A percentile compares a stretch with the other conserved stretches of the same genome.
phyloP scores from a whole-genome alignment of 2,888 invertebrate species.

The Sphecodes monilicornis region DNA sequence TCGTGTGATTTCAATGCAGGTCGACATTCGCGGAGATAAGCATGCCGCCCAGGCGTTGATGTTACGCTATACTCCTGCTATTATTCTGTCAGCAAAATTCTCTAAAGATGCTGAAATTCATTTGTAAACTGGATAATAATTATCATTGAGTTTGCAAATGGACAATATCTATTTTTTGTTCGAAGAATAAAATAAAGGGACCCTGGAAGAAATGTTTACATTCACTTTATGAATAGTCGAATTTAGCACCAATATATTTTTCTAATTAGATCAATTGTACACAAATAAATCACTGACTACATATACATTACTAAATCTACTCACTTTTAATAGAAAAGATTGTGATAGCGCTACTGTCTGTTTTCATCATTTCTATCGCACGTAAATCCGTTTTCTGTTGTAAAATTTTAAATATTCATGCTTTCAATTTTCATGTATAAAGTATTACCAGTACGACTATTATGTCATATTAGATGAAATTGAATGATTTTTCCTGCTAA shows the following conservation, averaged over 20 bases:
- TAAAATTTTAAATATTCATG: not conserved
- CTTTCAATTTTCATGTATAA: not conserved
- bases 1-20: constrained; percentile 80
- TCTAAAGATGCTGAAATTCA: not conserved
- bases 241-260: not conserved
- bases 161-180: not conserved
- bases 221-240: not conserved
- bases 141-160: not conserved
- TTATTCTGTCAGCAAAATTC: constrained; percentile 29
- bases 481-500: not conserved
- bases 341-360: too few relatives aligned
- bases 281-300: not conserved
- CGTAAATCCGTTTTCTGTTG: not conserved
- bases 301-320: too few relatives aligned
- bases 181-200: not conserved
- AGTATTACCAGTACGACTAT: not conserved
- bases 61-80: constrained; percentile 68
- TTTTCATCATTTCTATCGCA: not conserved
- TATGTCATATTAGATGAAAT: not conserved
- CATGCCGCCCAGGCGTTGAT: constrained; percentile 78
- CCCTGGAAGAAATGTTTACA: not conserved
- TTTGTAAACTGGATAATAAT: not conserved
- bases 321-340: not conserved
- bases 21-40: constrained; percentile 70
- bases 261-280: not conserved